Percentiles rank a stretch among this genome's conserved stretches.
phyloP scores from a whole-genome alignment of 2,113 vertebrate genomes.

The Spea bombifrons region DNA sequence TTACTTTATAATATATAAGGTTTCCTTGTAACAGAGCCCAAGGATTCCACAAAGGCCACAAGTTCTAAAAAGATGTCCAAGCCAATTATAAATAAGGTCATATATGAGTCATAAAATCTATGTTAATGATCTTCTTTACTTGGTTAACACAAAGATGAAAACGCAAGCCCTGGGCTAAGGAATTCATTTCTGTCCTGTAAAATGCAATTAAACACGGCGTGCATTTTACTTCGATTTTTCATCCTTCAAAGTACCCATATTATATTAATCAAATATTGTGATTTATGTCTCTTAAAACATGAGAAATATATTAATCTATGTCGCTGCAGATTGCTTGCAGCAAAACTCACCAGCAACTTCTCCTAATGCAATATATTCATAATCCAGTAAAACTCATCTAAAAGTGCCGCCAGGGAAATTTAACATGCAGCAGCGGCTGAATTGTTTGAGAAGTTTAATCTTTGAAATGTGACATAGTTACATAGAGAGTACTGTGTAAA shows the following conservation, averaged over 20 bases:
- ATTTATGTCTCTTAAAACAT: constrained; percentile 47
- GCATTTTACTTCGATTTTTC: constrained; percentile 35
- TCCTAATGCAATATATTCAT: constrained; percentile 46
- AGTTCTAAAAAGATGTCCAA: constrained; percentile 41
- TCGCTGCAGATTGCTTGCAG: constrained; percentile 39
- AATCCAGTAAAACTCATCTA: constrained; percentile 46
- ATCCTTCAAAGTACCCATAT: constrained; percentile 24
- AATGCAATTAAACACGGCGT: constrained; percentile 33
- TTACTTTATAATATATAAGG: too few relatives aligned
- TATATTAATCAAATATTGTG: constrained; percentile 46
- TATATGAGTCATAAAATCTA: constrained; percentile 22
- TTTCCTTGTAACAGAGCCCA: constrained; percentile 4
- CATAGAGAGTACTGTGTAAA: constrained; percentile 41
- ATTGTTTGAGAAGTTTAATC: constrained; percentile 44
- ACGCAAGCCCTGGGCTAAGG: constrained; percentile 38
- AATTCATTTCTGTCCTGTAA: constrained; percentile 33
- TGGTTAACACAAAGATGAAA: constrained; percentile 39
- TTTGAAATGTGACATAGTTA: constrained; percentile 43
- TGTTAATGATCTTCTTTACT: constrained; percentile 35
- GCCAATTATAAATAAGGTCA: constrained; percentile 36
- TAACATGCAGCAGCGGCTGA: constrained; percentile 35
- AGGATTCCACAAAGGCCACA: constrained; percentile 21
- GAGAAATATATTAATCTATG: constrained; percentile 45
- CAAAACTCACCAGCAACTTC: constrained; percentile 31
- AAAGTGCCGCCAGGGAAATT: constrained; percentile 41